Percentiles rank a stretch among this genome's conserved stretches.
phyloP scores from a whole-genome alignment of 2,113 vertebrate genomes.

The Ibidorhyncha struthersii region DNA sequence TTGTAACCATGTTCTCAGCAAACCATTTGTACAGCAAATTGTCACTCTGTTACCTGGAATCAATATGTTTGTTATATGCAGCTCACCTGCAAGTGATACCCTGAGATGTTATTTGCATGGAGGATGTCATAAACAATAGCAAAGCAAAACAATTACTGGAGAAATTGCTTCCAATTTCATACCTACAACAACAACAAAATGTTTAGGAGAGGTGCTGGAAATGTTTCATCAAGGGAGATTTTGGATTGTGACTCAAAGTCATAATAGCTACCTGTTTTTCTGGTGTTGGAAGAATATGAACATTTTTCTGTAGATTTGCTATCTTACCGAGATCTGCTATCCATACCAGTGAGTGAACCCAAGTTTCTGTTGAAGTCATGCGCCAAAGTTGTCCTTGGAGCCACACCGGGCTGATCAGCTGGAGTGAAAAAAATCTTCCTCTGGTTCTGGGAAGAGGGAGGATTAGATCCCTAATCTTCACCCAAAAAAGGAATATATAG shows the following conservation, averaged over 20 bases:
- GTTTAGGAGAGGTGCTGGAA: background rate
- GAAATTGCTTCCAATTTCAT: background rate
- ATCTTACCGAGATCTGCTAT: background rate
- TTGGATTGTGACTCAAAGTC: background rate
- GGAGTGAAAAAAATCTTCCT: background rate
- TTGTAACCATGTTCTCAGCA: background rate
- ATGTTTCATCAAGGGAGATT: background rate
- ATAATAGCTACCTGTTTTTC: background rate
- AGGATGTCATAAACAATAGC: background rate
- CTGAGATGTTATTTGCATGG: background rate
- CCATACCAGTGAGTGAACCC: background rate
- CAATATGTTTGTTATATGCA: background rate
- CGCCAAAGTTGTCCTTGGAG: background rate
- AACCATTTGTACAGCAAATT: background rate
- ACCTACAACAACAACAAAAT: background rate
- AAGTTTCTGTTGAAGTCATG: background rate
- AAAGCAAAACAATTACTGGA: background rate
- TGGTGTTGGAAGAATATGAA: background rate
- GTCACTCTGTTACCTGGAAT: background rate
- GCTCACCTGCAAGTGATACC: background rate
- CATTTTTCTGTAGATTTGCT: background rate
- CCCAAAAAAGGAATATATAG: background rate
- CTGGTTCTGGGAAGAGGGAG: background rate
- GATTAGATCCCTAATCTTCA: background rate
- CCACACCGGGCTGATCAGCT: background rate